Conservation (phyloP, 2,888 invertebrate species). For the Liopterus haemorrhoidalis region DNA sequence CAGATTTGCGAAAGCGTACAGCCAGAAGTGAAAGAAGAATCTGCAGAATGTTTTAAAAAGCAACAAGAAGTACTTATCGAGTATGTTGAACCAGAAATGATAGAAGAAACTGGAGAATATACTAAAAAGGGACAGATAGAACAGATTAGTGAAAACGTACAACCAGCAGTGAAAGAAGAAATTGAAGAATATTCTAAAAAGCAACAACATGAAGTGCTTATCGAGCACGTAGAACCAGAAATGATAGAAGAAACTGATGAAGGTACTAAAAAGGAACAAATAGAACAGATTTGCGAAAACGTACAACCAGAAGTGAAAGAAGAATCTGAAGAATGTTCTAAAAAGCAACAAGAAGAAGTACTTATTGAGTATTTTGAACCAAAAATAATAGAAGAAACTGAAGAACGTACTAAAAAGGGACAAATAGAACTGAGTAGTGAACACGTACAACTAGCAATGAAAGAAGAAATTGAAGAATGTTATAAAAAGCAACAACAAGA, state of each 20-base stretch:
- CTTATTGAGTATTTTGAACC: too few relatives aligned
- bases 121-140: not conserved
- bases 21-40: not conserved
- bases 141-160: not conserved
- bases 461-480: not conserved
- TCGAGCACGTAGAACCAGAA: not conserved
- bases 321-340: not conserved
- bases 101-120: not conserved
- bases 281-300: not conserved
- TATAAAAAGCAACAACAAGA: too few relatives aligned
- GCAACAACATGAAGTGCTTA: not conserved
- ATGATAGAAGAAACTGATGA: not conserved
- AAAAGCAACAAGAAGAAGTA: too few relatives aligned
- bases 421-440: not conserved
- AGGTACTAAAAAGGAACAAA: not conserved
- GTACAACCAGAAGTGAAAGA: not conserved
- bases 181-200: too few relatives aligned
- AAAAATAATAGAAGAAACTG: not conserved
- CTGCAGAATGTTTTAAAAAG: not conserved
- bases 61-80: too few relatives aligned
- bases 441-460: not conserved
- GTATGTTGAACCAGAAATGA: not conserved
- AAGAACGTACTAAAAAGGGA: not conserved
- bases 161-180: too few relatives aligned
- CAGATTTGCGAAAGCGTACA: not conserved